Conservation (phyloP, 2,888 invertebrate genomes). For the Sialis lutaria region DNA sequence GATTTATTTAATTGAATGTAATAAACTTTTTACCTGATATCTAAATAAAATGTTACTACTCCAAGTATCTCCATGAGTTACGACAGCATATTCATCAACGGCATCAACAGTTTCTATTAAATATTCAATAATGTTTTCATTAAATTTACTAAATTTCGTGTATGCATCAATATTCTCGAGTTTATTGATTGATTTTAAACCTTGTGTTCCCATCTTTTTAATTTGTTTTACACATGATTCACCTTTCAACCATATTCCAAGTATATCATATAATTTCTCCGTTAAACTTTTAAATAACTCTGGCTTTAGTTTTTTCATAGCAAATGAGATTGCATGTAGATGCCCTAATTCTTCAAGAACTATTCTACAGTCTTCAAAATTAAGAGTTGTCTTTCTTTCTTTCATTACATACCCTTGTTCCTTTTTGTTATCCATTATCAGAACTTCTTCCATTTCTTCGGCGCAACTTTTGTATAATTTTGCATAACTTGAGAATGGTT, state of each 20-base stretch:
- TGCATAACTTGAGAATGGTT: not conserved
- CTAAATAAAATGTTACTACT: constrained; percentile 15
- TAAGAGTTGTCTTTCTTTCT: constrained; percentile 1
- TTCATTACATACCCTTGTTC: not conserved
- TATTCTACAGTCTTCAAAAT: constrained; percentile 1
- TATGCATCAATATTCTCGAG: not conserved
- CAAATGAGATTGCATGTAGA: constrained; percentile 1
- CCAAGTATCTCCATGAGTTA: constrained; percentile 16
- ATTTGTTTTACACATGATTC: too few species aligned
- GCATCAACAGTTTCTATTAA: constrained; percentile 2
- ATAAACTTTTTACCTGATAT: too few species aligned
- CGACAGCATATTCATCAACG: constrained; percentile 12
- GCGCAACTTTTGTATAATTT: not conserved
- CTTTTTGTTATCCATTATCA: constrained; percentile 10
- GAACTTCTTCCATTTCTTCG: constrained; percentile 10
- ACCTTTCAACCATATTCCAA: not conserved
- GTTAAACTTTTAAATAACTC: not conserved
- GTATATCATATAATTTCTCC: not conserved
- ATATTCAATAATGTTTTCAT: constrained; percentile 5
- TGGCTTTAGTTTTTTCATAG: not conserved
- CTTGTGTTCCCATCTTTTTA: not conserved
- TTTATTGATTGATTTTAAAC: not conserved
- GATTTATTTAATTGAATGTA: too few species aligned
- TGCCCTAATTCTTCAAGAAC: constrained; percentile 2
- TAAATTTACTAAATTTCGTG: constrained; percentile 5